Conservation (phyloP, 2,797 vertebrate genomes). For the Notoglanidium macrostoma region DNA sequence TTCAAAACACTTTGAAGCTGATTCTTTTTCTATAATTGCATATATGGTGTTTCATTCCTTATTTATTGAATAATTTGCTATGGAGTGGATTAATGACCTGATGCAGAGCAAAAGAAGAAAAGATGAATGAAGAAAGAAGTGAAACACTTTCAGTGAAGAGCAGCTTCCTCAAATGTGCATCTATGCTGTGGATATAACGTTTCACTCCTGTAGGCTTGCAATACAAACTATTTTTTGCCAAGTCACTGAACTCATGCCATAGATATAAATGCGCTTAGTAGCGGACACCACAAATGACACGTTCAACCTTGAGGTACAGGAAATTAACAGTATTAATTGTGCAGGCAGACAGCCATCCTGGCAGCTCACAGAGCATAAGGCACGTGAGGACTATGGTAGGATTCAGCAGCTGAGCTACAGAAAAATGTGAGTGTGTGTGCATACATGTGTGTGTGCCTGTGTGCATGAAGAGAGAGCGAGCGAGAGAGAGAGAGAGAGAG, state of each 20-base stretch:
- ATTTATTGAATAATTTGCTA: neutral
- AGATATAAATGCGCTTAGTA: constrained; percentile 8
- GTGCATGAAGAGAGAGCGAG: neutral
- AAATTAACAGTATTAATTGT: constrained; percentile 44
- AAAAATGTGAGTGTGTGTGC: neutral
- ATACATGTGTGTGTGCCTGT: neutral
- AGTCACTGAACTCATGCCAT: constrained; percentile 25
- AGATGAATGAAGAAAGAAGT: neutral
- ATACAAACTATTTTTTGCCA: constrained; percentile 35
- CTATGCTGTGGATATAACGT: constrained; percentile 25
- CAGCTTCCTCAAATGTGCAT: constrained; percentile 10
- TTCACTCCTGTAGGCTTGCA: constrained; percentile 7
- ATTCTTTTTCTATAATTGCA: neutral
- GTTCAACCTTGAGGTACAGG: constrained; percentile 30
- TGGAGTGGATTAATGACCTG: neutral
- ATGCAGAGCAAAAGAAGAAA: neutral
- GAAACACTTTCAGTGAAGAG: neutral
- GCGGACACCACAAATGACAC: neutral
- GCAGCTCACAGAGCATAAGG: neutral
- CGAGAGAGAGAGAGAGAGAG: neutral
- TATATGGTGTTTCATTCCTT: too few species aligned
- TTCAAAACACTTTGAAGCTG: neutral
- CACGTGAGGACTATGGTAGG: neutral
- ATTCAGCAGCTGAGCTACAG: constrained; percentile 28
- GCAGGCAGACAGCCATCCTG: constrained; percentile 22